phyloP scores from a whole-genome alignment of 2,113 vertebrate species.

The Ammodytes marinus region DNA sequence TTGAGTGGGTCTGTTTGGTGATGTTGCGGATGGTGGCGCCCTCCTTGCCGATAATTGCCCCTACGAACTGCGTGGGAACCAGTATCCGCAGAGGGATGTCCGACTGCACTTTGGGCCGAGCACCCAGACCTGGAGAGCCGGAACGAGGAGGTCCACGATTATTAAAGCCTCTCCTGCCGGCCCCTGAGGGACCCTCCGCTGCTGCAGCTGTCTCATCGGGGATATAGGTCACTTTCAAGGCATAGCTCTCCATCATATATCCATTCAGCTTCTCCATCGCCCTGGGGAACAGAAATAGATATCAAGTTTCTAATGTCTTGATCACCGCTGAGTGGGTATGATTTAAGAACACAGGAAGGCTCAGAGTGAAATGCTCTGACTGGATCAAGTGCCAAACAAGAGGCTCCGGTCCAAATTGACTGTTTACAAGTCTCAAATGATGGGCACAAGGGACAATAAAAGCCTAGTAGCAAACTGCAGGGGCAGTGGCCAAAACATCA shows the following conservation, averaged over 20 bases:
- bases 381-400: background rate
- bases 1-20: constrained; percentile 98
- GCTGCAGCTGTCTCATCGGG: constrained; percentile 91
- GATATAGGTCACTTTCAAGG: constrained; percentile 97
- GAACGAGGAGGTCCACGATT: constrained; percentile 91
- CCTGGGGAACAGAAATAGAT: constrained; percentile 74
- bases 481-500: background rate
- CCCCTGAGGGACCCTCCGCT: constrained; percentile 79
- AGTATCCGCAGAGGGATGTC: constrained; percentile 94
- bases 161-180: constrained; percentile 89
- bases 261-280: constrained; percentile 97
- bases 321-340: background rate
- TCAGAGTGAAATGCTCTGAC: background rate
- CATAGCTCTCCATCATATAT: constrained; percentile 94
- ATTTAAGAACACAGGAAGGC: constrained; percentile 1
- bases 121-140: constrained; percentile 88
- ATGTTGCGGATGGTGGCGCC: constrained; percentile 98
- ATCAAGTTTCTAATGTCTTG: background rate
- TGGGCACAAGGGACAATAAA: background rate
- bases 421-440: background rate
- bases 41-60: constrained; percentile 98
- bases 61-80: constrained; percentile 97
- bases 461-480: background rate
- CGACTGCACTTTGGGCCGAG: constrained; percentile 92
- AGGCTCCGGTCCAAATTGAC: background rate